phyloP scores from a whole-genome alignment of 1,140 invertebrate genomes.

The Apis dorsata region DNA sequence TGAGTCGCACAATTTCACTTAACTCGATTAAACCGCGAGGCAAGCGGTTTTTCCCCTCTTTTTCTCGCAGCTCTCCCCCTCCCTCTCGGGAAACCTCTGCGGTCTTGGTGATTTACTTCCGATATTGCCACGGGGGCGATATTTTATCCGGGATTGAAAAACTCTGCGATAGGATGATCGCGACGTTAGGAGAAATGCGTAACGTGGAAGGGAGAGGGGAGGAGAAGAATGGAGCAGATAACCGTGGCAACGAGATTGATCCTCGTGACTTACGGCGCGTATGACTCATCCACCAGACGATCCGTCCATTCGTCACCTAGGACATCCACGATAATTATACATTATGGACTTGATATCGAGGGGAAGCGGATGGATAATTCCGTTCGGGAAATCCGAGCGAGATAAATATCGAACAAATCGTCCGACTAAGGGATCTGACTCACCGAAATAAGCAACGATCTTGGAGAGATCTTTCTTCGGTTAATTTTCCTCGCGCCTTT shows the following conservation, averaged over 20 bases:
- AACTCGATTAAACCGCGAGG: conserved; percentile 66
- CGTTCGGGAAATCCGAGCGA: too few species aligned
- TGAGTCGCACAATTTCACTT: conserved; percentile 65
- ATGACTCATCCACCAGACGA: conserved; percentile 41
- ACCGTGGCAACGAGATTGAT: conserved; percentile 54
- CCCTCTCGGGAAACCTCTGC: conserved; percentile 38
- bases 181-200: conserved; percentile 27
- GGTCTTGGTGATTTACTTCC: conserved; percentile 65
- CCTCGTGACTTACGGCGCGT: conserved; percentile 55
- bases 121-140: conserved; percentile 64
- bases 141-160: conserved; percentile 63
- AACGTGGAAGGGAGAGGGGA: background rate
- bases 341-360: background rate
- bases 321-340: conserved; percentile 12
- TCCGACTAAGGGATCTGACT: too few species aligned
- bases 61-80: conserved; percentile 19
- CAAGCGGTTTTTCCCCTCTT: conserved; percentile 61
- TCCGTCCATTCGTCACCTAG: background rate
- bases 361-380: background rate
- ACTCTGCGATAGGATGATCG: conserved; percentile 54
- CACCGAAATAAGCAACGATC: too few species aligned
- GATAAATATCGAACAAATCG: too few species aligned
- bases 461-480: too few species aligned
- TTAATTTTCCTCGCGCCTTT: too few species aligned
- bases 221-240: background rate